These are phyloP conservation scores for Tenthredo livida DNA, from an alignment of 2,888 invertebrate species.

Conservation along the genomic window DNA sequence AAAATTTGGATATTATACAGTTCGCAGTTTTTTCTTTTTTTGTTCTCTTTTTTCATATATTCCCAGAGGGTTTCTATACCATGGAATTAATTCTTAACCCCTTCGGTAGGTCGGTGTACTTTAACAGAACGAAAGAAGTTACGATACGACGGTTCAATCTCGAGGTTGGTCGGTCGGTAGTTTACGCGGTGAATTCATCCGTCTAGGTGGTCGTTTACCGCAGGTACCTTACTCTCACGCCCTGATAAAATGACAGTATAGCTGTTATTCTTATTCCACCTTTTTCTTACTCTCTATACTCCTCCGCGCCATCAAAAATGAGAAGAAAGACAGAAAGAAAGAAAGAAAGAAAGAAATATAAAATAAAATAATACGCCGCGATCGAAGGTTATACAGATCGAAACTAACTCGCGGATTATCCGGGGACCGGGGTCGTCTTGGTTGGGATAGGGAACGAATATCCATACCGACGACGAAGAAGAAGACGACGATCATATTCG, in stretches of 20 bases:
- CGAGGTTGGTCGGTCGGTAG: conserved; percentile 10
- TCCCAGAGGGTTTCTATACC: background rate
- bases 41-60: background rate
- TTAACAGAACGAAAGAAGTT: background rate
- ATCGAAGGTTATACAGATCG: background rate
- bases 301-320: background rate
- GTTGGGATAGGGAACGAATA: background rate
- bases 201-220: conserved; percentile 18
- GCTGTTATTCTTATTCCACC: background rate
- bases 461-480: background rate
- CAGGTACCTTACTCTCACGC: background rate
- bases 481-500: background rate
- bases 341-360: background rate
- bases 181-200: conserved; percentile 29
- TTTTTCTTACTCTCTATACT: background rate
- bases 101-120: background rate
- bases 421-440: background rate
- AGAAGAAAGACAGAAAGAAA: background rate
- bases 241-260: conserved; percentile 23
- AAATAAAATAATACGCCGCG: background rate
- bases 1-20: background rate
- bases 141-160: conserved; percentile 6
- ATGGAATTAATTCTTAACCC: background rate
- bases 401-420: background rate
- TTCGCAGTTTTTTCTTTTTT: background rate